Evolutionary conservation across 2,888 invertebrate species (phyloP), one percentile per base, ranked within the genome.

Genomic region (Leptinotarsa peninsularis): DNA sequence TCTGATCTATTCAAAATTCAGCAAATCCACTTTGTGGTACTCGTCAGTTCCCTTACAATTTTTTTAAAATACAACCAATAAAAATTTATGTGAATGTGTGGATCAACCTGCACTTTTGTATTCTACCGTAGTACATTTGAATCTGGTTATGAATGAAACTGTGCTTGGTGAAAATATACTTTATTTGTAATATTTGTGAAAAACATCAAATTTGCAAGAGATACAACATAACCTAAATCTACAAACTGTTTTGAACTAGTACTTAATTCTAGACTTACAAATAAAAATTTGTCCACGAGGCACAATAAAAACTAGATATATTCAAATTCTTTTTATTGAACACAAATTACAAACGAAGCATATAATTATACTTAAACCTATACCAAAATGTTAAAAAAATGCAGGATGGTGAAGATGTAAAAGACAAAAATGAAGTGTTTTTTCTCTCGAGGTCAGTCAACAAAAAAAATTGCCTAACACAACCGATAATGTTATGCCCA

Each of bases 311-410:
- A 79, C 75, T 76, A 76, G 77, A 76, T 49, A 66, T 70, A 76
- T 74, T 72, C 73, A 76, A 79, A 80, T 74, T 66, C 56, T 78
- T 70, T 82, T 83, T 81, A 81, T 82, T 82, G 81, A 82, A 83
- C 81, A 81, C 81, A 81, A 79, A 79, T 74, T 78, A 79, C 78
- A 78, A 76, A 76, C 76, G 18, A 75, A 77, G 78, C 77, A 75
- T 75, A 79, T 67, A 77, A 63, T 78, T 80, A 78, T 52, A 78
- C 76, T 78, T 80, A 82, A 79, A 78, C 78, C 76, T 78, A 77
- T 76, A 80, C 75, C 78, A 75, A 74, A 74, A 70, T 66, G 49
- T 60, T 67, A 56, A 52, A 71, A 74, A 78, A 74, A 78, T 77
- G 76, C 75, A 72, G 75, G 70, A 70, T 33, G 54, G 75, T 77